Evolutionary conservation across 2,888 invertebrate genomes (phyloP).

Genomic region (Tricholauxania praeusta): DNA sequence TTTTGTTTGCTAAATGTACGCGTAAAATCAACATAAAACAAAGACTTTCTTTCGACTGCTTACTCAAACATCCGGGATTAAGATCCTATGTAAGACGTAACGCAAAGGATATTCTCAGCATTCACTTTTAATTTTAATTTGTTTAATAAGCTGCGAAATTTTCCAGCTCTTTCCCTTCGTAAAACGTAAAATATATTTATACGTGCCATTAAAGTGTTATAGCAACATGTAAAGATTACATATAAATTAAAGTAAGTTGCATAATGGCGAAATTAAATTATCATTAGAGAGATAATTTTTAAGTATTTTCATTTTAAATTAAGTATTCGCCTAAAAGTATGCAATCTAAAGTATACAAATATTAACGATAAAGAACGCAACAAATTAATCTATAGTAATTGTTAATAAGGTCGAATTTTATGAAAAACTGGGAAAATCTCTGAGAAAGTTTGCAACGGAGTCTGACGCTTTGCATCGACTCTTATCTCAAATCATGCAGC

Average conservation of each 20-base stretch:
- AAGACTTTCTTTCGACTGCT: background rate
- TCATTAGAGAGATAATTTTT: background rate
- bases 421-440: no score
- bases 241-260: background rate
- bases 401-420: no score
- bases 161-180: background rate
- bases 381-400: no score
- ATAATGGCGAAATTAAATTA: background rate
- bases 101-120: background rate
- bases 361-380: no score
- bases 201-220: background rate
- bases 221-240: background rate
- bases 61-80: background rate
- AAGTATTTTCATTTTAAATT: background rate
- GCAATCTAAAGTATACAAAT: no score
- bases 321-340: no score
- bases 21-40: slow-evolving; percentile 7
- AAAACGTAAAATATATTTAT: background rate
- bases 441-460: no score
- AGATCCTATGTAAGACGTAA: background rate
- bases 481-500: no score
- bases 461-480: no score
- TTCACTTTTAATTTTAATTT: slow-evolving; percentile 9
- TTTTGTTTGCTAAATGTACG: background rate
- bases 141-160: slow-evolving; percentile 10